These are phyloP conservation scores for Melanostoma scalare DNA, from an alignment of 2,888 invertebrate genomes.

Conservation along the genomic window DNA sequence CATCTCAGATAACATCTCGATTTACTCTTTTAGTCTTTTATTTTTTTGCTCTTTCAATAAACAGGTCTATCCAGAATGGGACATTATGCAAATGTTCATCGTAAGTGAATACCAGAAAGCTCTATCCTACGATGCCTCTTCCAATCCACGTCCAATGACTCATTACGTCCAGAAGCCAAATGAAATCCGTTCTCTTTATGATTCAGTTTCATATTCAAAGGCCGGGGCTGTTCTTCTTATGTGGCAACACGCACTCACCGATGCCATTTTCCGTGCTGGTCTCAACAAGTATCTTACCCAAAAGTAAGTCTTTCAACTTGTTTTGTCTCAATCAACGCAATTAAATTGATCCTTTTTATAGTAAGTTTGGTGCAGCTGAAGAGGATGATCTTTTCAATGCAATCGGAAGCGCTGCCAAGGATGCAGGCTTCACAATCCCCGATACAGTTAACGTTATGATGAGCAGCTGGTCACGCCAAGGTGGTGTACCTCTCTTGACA, in stretches of 20 bases:
- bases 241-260: slow-evolving; percentile 79
- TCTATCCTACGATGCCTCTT: slow-evolving; percentile 87
- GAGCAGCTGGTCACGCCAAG: slow-evolving; percentile 85
- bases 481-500: slow-evolving; percentile 85
- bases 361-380: slow-evolving; percentile 76
- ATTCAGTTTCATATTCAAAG: slow-evolving; percentile 94
- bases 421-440: slow-evolving; percentile 73
- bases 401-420: slow-evolving; percentile 76
- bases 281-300: slow-evolving; percentile 77
- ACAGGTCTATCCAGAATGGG: slow-evolving; percentile 86
- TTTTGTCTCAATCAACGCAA: slow-evolving; percentile 12
- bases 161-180: slow-evolving; percentile 91
- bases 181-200: slow-evolving; percentile 92
- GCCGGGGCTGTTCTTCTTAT: slow-evolving; percentile 86
- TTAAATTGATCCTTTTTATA: slow-evolving; percentile 43
- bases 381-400: slow-evolving; percentile 77
- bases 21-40: no score
- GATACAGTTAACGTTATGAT: slow-evolving; percentile 85
- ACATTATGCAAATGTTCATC: slow-evolving; percentile 89
- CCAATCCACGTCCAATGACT: slow-evolving; percentile 90
- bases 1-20: no score
- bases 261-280: slow-evolving; percentile 78
- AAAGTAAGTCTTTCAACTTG: slow-evolving; percentile 75
- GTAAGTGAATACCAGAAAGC: slow-evolving; percentile 89
- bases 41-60: no score